Evolutionary conservation across 1,140 invertebrate genomes (phyloP).

Genomic region (Panagrolaimus sp.): DNA sequence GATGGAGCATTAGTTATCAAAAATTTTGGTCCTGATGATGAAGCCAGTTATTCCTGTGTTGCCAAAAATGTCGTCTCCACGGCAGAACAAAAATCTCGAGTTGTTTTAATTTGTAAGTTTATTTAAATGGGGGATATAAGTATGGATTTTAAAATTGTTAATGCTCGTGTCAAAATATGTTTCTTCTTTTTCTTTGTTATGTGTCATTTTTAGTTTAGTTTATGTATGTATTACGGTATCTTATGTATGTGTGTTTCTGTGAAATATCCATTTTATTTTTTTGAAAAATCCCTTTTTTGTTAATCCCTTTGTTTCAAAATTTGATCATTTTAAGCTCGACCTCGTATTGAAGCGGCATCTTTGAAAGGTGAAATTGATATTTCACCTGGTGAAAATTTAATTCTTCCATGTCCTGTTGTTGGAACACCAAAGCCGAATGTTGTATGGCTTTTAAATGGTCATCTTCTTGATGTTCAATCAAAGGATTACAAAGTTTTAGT

Average conservation of each 20-base stretch:
- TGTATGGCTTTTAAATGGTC: conserved; percentile 62
- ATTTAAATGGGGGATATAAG: neutral
- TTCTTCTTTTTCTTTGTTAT: neutral
- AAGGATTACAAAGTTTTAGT: neutral
- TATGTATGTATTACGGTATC: neutral
- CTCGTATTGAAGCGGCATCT: conserved; percentile 53
- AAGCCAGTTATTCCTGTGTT: conserved; percentile 62
- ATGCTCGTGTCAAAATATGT: neutral
- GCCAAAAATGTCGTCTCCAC: conserved; percentile 63
- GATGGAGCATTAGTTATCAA: conserved; percentile 50
- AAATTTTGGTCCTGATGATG: conserved; percentile 48
- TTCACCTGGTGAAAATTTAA: conserved; percentile 38
- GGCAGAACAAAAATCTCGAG: conserved; percentile 58
- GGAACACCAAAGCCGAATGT: conserved; percentile 64
- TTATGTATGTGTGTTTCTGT: neutral
- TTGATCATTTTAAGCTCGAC: conserved; percentile 57
- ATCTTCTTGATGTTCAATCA: neutral
- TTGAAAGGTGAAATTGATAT: conserved; percentile 53
- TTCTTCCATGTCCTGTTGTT: conserved; percentile 61
- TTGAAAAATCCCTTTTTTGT: neutral
- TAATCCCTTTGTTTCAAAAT: neutral
- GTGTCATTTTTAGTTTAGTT: conserved; percentile 13
- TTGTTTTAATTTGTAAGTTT: conserved; percentile 62
- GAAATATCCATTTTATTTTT: neutral
- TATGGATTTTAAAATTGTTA: neutral